Evolutionary conservation across 2,113 vertebrate genomes (phyloP), one percentile per base, ranked within the genome.

Genomic region (Alouatta palliata): DNA sequence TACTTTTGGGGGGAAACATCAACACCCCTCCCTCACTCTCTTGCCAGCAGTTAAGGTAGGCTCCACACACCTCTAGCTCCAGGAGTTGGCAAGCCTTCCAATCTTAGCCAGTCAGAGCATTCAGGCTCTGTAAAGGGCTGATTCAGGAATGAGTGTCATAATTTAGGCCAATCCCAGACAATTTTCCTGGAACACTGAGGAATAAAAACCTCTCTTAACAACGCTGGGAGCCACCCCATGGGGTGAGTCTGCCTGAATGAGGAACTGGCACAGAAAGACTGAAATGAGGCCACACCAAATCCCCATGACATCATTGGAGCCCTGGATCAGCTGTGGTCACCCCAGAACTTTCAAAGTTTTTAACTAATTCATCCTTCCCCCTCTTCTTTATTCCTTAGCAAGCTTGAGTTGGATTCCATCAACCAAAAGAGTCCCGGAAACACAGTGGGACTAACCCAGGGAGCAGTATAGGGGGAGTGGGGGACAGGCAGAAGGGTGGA

Each of bases 271-370:
- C 71, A 70, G 14, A 54, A 20, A 23, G 52, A 43, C 35, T 7
- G 35, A 83, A 54, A 64, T 1, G 54, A 77, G 83, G 76, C 23
- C 32, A 71, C 56, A 6, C 30, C 17, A 35, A n/a, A 23, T 30
- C 27, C 84, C 17, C 25, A 8, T 9, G 20, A 1, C 25, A 25
- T 8, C 3, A 0, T 2, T 2, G 5, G 40, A 84, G 54, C 16
- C 37, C 71, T 2, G 1, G 27, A 1, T 13, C 54, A 35, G 13
- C 30, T 88, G 23, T 2, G 37, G 14, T 21, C 43, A 21, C 27
- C 56, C 76, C 61, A 66, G 66, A 87, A 66, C 9, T 45, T 30
- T 81, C 16, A 3, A 7, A 13, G 40, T 27, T 86, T 52, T 79
- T 37, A 77, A 32, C 9, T 5, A 19, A 56, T 49, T 58, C 45